Conservation (phyloP, 1,140 invertebrate species). For the Calliphora vicina region DNA sequence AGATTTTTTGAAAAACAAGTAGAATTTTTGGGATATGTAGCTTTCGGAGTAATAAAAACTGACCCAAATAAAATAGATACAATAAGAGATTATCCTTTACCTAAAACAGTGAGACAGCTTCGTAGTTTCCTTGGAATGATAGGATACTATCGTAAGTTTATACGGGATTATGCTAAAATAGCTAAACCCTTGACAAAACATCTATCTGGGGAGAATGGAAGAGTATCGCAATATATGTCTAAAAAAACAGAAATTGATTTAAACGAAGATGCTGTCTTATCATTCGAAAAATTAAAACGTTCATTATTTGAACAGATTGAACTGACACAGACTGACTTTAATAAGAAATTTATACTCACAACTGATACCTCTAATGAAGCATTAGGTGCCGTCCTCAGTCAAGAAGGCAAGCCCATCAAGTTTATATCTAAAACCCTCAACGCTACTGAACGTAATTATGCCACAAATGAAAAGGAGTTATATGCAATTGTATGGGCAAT, state of each 20-base stretch:
- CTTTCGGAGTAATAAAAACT: background rate
- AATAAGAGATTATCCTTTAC: background rate
- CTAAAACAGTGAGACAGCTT: background rate
- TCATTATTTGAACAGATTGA: background rate
- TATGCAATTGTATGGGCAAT: conserved; percentile 58
- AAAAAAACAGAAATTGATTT: background rate
- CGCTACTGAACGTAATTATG: conserved; percentile 47
- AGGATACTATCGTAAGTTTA: background rate
- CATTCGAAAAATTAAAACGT: background rate
- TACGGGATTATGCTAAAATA: background rate
- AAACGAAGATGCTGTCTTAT: background rate
- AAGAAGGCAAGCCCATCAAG: conserved; percentile 45
- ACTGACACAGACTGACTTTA: conserved; percentile 47
- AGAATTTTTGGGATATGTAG: background rate
- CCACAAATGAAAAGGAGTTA: conserved; percentile 50
- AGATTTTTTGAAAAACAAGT: too few relatives aligned
- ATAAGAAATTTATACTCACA: conserved; percentile 48
- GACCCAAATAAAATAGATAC: too few relatives aligned
- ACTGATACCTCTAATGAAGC: conserved; percentile 48
- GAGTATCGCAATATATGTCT: too few relatives aligned
- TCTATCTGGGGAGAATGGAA: background rate
- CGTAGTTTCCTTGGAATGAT: background rate
- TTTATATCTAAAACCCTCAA: conserved; percentile 53
- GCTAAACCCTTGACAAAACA: background rate
- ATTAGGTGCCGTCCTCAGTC: conserved; percentile 51